Percentiles rank a stretch among this genome's conserved stretches.
Conservation (phyloP, 64 coral and sea anemone species). For the Montipora efflorescens region DNA sequence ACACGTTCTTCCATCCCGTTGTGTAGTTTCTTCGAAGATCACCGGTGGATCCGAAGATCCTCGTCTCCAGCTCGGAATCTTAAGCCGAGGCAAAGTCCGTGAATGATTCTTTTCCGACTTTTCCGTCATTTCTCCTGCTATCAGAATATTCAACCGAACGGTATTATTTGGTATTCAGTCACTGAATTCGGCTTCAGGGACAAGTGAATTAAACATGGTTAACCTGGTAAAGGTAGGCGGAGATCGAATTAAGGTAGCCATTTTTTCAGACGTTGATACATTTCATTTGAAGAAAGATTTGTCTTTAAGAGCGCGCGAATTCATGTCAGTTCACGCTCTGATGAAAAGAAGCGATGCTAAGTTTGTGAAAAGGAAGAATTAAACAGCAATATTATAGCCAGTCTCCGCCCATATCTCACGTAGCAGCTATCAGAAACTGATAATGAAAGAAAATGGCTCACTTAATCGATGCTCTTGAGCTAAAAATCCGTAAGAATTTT, state of each 20-base stretch:
- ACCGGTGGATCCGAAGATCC: not conserved
- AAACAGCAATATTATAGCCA: constrained; percentile 9
- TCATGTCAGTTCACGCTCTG: not conserved
- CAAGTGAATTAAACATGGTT: no score
- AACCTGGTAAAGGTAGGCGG: no score
- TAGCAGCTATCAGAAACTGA: not conserved
- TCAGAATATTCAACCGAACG: no score
- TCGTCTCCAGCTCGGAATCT: constrained; percentile 2
- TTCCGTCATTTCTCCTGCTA: not conserved
- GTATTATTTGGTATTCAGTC: no score
- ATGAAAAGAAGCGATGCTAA: not conserved
- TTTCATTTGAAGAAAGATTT: no score
- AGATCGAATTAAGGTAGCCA: not conserved
- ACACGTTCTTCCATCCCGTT: not conserved
- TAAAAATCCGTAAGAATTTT: not conserved
- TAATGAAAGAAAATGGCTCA: not conserved
- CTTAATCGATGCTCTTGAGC: not conserved
- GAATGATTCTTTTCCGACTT: constrained; percentile 3
- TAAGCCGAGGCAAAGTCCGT: not conserved
- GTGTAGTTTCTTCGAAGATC: not conserved
- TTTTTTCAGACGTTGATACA: not conserved
- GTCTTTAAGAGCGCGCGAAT: not conserved
- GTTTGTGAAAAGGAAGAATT: constrained; percentile 13
- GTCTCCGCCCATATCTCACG: not conserved
- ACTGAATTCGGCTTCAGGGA: no score